Conservation (phyloP, 1,140 invertebrate genomes). For the Campodea augens region DNA sequence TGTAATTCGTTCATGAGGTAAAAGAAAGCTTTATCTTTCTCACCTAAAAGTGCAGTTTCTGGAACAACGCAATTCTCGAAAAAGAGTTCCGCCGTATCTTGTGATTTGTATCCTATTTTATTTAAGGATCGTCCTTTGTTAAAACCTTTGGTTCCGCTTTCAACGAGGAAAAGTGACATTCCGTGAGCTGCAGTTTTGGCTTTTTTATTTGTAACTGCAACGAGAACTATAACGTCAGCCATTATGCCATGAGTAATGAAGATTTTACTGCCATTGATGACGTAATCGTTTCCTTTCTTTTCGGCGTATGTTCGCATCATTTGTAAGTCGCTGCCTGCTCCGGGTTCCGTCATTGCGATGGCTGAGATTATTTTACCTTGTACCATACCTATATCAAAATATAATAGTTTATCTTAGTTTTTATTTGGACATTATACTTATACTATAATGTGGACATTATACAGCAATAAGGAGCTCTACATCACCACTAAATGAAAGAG, state of each 20-base stretch:
- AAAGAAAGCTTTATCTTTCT: constrained; percentile 29
- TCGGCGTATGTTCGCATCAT: constrained; percentile 27
- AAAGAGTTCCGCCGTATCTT: constrained; percentile 31
- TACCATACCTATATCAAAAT: too few species aligned
- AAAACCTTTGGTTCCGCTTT: constrained; percentile 26
- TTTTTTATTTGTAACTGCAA: constrained; percentile 25
- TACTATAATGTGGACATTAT: too few species aligned
- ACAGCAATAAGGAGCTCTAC: too few species aligned
- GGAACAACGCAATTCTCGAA: constrained; percentile 31
- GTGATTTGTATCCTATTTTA: constrained; percentile 28
- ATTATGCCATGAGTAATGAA: constrained; percentile 31
- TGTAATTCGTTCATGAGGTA: constrained; percentile 31
- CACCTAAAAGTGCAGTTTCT: constrained; percentile 23
- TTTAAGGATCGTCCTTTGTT: constrained; percentile 28
- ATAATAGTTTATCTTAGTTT: too few species aligned
- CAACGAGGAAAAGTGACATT: constrained; percentile 29
- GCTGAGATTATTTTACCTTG: constrained; percentile 26
- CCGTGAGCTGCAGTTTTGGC: constrained; percentile 28
- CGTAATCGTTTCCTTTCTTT: constrained; percentile 27
- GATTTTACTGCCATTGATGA: constrained; percentile 29
- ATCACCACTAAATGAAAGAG: too few species aligned
- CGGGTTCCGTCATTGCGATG: constrained; percentile 30
- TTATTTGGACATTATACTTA: too few species aligned
- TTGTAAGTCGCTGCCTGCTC: constrained; percentile 30
- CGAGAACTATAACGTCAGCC: constrained; percentile 27